Evolutionary conservation across 92 coral and sea anemone genomes (phyloP), one percentile per base, ranked within the genome.

Genomic region (Scolanthus callimorphus): DNA sequence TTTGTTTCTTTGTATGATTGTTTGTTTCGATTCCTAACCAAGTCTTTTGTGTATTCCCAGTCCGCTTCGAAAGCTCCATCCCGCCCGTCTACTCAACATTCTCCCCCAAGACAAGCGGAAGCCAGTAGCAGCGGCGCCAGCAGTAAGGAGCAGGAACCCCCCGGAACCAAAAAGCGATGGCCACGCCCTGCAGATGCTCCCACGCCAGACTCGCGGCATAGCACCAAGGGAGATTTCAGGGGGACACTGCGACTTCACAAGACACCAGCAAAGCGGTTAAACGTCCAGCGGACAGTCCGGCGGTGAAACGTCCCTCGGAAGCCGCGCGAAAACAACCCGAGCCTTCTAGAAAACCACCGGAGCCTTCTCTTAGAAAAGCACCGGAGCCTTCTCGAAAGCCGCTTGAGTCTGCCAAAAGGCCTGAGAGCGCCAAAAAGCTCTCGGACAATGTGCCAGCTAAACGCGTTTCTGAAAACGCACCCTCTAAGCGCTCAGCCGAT

Each of bases 71-170:
- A 70, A 51, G 58, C 81, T 20, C 77, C 31, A 9, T 44, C 80
- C 29, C 57, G 67, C 27, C 51, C 69, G 1, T 51, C 65, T 11
- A 25, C 76, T 39, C 82, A 49, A n/a, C 70, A 74, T 63, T 68
- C 87, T 2, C 87, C 73, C 3, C 54, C 77, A 34, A 52, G 65
- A 62, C 63, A 72, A 56, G 67, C 82, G 17, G 87, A 81, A 69
- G 73, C 82, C 39, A 81, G 72, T 60, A 68, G 85, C 31, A 79
- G 71, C 67, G 66, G 69, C 54, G 37, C 49, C 9, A 49, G 58
- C 15, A 22, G 22, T 29, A 68, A 30, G 4, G 81, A 69, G 24
- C 71, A 65, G 31, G 82, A 67, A 26, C 60, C 70, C 8, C n/a
- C n/a, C n/a, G 59, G 31, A 11, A 12, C 44, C 1, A 81, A 74